Evolutionary conservation across 2,888 invertebrate species (phyloP).

Genomic region (Lasioglossum figueresi): DNA sequence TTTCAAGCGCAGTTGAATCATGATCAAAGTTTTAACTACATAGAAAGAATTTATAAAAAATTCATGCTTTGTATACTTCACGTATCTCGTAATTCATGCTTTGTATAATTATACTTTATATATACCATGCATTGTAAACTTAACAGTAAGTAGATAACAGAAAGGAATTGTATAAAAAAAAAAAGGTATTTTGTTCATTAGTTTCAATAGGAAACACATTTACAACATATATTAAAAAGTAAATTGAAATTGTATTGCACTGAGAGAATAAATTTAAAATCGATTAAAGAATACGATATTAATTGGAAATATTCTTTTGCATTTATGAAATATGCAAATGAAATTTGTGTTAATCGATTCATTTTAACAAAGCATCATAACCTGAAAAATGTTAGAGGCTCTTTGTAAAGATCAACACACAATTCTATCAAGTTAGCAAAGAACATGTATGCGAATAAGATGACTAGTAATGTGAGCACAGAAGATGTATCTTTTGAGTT

Average conservation of each 20-base stretch:
- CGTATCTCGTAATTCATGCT: not conserved
- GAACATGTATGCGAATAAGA: constrained; percentile 52
- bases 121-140: constrained; percentile 24
- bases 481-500: constrained; percentile 29
- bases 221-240: not conserved
- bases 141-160: constrained; percentile 11
- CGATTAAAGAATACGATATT: constrained; percentile 15
- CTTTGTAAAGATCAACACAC: constrained; percentile 47
- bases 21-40: constrained; percentile 14
- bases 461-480: constrained; percentile 44
- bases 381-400: constrained; percentile 33
- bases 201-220: constrained; percentile 14
- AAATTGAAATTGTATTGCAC: constrained; percentile 3
- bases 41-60: constrained; percentile 15
- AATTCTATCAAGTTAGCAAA: constrained; percentile 48
- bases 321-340: constrained; percentile 10
- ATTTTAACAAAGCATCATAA: constrained; percentile 21
- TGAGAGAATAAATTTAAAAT: constrained; percentile 24
- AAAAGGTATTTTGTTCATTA: constrained; percentile 9
- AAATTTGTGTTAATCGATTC: constrained; percentile 19
- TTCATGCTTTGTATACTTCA: constrained; percentile 15
- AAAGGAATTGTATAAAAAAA: constrained; percentile 23
- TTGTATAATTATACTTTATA: not conserved
- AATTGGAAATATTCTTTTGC: constrained; percentile 9
- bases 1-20: constrained; percentile 30